phyloP scores from a whole-genome alignment of 2,797 vertebrate species.

The Hozukius guyotensis region DNA sequence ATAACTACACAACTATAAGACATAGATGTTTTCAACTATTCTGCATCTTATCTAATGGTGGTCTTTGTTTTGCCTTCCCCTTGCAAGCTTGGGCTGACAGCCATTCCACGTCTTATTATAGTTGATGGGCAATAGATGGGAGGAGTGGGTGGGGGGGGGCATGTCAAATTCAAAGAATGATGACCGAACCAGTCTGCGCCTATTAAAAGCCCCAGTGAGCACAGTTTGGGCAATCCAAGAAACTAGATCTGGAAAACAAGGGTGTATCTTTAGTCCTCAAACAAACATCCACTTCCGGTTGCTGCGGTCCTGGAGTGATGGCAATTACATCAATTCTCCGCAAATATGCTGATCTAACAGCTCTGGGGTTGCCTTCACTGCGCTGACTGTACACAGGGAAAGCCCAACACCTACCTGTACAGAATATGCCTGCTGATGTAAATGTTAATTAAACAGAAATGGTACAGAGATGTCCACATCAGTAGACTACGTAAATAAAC shows the following conservation, averaged over 20 bases:
- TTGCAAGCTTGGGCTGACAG: slow-evolving; percentile 74
- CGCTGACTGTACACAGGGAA: slow-evolving; percentile 1
- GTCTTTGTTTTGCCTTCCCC: slow-evolving; percentile 74
- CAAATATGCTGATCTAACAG: slow-evolving; percentile 70
- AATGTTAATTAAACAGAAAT: slow-evolving; percentile 48
- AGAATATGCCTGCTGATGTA: slow-evolving; percentile 17
- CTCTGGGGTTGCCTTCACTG: slow-evolving; percentile 10
- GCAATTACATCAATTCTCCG: slow-evolving; percentile 79
- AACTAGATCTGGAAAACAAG: slow-evolving; percentile 77
- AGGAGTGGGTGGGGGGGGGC: slow-evolving; percentile 6
- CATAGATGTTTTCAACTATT: slow-evolving; percentile 15
- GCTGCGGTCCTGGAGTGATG: slow-evolving; percentile 61
- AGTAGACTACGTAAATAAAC: slow-evolving; percentile 22
- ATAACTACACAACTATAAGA: slow-evolving; percentile 17
- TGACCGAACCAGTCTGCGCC: slow-evolving; percentile 78
- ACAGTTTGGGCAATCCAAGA: slow-evolving; percentile 78
- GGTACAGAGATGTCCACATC: slow-evolving; percentile 11
- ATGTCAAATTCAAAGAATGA: slow-evolving; percentile 84
- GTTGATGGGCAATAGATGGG: slow-evolving; percentile 69
- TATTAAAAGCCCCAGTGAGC: slow-evolving; percentile 81
- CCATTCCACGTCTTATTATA: slow-evolving; percentile 83
- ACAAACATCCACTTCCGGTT: slow-evolving; percentile 72
- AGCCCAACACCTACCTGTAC: slow-evolving; percentile 3
- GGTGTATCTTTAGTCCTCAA: slow-evolving; percentile 73
- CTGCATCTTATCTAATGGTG: slow-evolving; percentile 42